Conservation (phyloP, 2,113 vertebrate species). For the Alosa alosa region DNA sequence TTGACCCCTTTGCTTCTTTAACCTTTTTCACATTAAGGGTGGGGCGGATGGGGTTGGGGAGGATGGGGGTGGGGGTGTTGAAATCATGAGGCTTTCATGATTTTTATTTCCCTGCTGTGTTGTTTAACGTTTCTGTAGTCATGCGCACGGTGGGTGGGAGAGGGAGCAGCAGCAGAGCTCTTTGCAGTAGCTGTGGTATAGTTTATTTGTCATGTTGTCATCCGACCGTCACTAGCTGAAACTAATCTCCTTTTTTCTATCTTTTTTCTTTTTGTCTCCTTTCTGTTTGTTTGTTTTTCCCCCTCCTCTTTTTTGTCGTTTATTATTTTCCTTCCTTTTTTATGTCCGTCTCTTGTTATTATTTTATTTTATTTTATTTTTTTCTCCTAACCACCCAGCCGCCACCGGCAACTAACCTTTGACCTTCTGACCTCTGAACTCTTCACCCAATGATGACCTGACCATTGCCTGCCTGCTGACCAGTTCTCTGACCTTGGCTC, state of each 20-base stretch:
- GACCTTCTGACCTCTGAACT: constrained; percentile 99
- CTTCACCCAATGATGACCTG: constrained; percentile 99
- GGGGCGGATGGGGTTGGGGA: constrained; percentile 77
- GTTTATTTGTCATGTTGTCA: constrained; percentile 98
- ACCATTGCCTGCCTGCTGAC: constrained; percentile 97
- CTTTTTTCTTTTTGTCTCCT: constrained; percentile 81
- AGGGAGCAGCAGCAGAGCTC: constrained; percentile 66
- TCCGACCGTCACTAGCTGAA: constrained; percentile 99
- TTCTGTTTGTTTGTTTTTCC: constrained; percentile 72
- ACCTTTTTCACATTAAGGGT: constrained; percentile 72
- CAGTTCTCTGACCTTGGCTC: constrained; percentile 91
- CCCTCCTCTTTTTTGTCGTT: constrained; percentile 69
- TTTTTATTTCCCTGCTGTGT: constrained; percentile 30
- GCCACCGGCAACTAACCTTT: constrained; percentile 99
- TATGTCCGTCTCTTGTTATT: constrained; percentile 69
- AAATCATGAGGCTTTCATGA: constrained; percentile 80
- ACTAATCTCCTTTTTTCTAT: constrained; percentile 99
- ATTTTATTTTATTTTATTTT: constrained; percentile 74
- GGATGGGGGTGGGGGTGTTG: constrained; percentile 82
- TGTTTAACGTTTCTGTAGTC: neutral
- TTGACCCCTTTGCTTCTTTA: constrained; percentile 71
- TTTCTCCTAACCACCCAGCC: constrained; percentile 98
- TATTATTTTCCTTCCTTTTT: constrained; percentile 77
- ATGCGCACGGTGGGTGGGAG: neutral
- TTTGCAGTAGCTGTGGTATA: constrained; percentile 80